Evolutionary conservation across 92 coral and sea anemone genomes (phyloP).

Genomic region (Epizoanthus fatuus): DNA sequence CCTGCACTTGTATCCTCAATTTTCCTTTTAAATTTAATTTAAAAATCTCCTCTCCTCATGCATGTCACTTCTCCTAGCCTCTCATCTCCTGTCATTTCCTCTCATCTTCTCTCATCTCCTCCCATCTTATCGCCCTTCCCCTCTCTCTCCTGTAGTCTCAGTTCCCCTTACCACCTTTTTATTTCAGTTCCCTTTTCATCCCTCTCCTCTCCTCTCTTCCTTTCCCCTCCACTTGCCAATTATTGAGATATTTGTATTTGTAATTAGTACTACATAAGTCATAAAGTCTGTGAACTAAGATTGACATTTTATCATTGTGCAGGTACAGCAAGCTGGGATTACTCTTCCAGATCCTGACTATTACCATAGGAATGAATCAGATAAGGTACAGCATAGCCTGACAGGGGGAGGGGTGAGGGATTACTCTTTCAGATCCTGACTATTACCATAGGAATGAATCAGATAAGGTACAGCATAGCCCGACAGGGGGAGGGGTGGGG

Average conservation of each 20-base stretch:
- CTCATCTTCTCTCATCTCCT: background rate
- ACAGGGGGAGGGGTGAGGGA: constrained; percentile 55
- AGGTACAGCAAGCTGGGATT: constrained; percentile 99
- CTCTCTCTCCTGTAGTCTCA: background rate
- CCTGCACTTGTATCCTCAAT: background rate
- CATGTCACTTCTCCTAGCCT: background rate
- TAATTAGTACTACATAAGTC: background rate
- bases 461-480: constrained; percentile 62
- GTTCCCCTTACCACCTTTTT: too few species aligned
- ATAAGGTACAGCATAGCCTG: constrained; percentile 53
- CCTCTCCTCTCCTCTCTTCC: background rate
- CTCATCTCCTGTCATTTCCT: background rate
- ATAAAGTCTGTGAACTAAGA: too few species aligned
- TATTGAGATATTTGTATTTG: background rate
- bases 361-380: constrained; percentile 85
- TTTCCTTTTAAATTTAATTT: too few species aligned
- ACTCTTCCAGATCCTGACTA: constrained; percentile 91
- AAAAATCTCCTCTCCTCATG: background rate
- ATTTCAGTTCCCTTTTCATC: background rate
- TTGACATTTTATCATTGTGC: background rate
- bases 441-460: constrained; percentile 79
- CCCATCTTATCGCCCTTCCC: background rate
- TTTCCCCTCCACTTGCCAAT: background rate
- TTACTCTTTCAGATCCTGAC: constrained; percentile 90
- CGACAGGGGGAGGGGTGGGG: constrained; percentile 42